Base-by-base conservation (phyloP, 2,113 vertebrate genomes). In the Siphamia tubifer region DNA sequence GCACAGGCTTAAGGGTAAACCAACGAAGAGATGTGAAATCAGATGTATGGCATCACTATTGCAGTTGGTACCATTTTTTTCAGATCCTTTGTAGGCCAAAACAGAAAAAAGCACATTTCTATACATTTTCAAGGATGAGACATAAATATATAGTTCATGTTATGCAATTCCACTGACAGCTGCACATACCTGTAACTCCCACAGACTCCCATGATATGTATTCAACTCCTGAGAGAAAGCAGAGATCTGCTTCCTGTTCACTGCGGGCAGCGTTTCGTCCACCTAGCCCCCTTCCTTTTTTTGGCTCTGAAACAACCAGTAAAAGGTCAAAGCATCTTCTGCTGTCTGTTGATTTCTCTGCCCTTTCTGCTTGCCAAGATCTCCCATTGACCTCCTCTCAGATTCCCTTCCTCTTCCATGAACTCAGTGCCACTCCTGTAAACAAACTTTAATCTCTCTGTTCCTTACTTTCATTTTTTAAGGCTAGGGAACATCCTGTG, bases 261-360 rank as follows among this genome's bases (percentile, higher is more conserved):
- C 79, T 49, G 17, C 72, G 42, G 69, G 65, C 66, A 35, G 30
- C 55, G 38, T 62, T 48, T 69, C 71, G 63, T 65, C 71, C 56
- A 31, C 53, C 68, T 38, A 49, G 39, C 55, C 44, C 76, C 49
- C 82, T 53, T 47, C 51, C 56, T 52, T 38, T 38, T 32, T 53
- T 60, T 77, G 77, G 79, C 82, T 85, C 61, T 32, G 51, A 68
- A 77, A 60, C n/a, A 16, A 48, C 55, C 68, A 55, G 51, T 23
- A 28, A 86, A 90, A 88, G 83, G 87, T 91, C 88, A 86, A 63
- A 70, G 28, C 67, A 79, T 77, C 74, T 69, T 74, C 74, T 27
- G 65, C 68, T 55, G 48, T 53, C 44, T 60, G 45, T 39, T 19
- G 51, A 45, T 19, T 72, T 74, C 40, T 85, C 74, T 85, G 84